Base-by-base conservation (phyloP, 2,797 vertebrate genomes). In the Mormyrus hasselquistii region DNA sequence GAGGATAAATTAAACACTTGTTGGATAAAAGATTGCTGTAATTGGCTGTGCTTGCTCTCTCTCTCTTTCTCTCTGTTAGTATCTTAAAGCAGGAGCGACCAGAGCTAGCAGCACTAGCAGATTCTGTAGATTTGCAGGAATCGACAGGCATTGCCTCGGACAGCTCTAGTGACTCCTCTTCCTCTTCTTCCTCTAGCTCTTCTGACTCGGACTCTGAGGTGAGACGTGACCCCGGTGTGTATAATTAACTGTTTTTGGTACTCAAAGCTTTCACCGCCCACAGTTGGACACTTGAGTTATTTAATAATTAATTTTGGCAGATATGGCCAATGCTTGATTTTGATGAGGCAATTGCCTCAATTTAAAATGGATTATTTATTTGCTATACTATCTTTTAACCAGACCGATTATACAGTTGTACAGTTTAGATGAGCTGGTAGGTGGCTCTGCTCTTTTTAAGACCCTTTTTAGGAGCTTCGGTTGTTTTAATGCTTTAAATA, bases 81-180 rank as follows among this genome's bases (percentile, higher is more conserved):
- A 95, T 99, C 87, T 88, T 99, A 90, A 99, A 99, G 93, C 97
- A 98, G 93, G 98, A 99, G 86, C 94, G 97, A 41, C 98, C 98
- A 0, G 98, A 99, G 88, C 25, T 99, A 93, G 98, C 98, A 0
- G 96, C 93, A 2, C 92, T 99, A 90, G 98, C 98, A 0, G 98
- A 99, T 92, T 96, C 97, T 0, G 98, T 99, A 87, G 98, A 99
- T 91, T 96, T 99, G 50, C 98, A 99, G 94, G 98, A 99, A 91
- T 98, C 98, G 0, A 99, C 98, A 0, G 98, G 98, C 83, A 99
- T 99, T 19, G 98, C 98, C 1, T 99, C 98, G 0, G 98, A 99
- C 95, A 99, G 97, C 96, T 97, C 96, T 7, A 97, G 96, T 0
- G 96, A 97, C 92, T 97, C 96, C 2, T 97, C 96, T 53, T 96